Base-by-base conservation (phyloP, 2,888 invertebrate genomes). In the Nebria salina region DNA sequence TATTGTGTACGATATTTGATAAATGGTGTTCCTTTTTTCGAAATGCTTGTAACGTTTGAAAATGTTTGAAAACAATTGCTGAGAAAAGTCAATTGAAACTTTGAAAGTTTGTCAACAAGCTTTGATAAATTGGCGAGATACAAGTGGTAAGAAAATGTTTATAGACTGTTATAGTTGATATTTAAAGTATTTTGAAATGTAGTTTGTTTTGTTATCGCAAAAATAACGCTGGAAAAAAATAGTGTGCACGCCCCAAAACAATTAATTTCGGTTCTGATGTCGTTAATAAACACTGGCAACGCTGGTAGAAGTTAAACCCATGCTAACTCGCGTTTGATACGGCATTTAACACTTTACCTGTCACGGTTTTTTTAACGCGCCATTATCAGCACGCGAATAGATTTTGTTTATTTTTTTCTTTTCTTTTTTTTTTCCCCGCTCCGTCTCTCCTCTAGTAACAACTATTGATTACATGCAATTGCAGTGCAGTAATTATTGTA, bases 271-370 rank as follows among this genome's bases (percentile, higher is more conserved):
- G 75, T 75, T 68, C 54, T 25, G 66, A 65, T 80, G 68, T 68
- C 54, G 68, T 68, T 75, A 66, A 80, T 75, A 80, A 80, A 80
- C 54, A 54, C 73, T 20, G 6, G 26, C 8, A 34, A 43, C 20
- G 64, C 11, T 34, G 20, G 73, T 34, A 72, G 73, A 15, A 20
- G 20, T 13, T 72, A 25, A 20, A 65, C 54, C 42, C 79, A 80
- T 80, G 79, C 79, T 80, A 80, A 80, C 54, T 80, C 20, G 79
- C 79, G 79, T 80, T 80, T 75, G 75, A 80, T 75, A 75, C 79
- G 34, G 79, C 79, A 80, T 80, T 80, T 80, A 80, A 80, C 79
- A 80, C 79, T 75, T 75, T 68, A 68, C 43, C 75, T 75, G 79
- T 75, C 75, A 75, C 41, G 68, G 34, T 80, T 80, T 80, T 34